These are phyloP conservation scores for Heterocephalus glaber DNA, from an alignment of 2,113 vertebrate species.

Conservation along the genomic window DNA sequence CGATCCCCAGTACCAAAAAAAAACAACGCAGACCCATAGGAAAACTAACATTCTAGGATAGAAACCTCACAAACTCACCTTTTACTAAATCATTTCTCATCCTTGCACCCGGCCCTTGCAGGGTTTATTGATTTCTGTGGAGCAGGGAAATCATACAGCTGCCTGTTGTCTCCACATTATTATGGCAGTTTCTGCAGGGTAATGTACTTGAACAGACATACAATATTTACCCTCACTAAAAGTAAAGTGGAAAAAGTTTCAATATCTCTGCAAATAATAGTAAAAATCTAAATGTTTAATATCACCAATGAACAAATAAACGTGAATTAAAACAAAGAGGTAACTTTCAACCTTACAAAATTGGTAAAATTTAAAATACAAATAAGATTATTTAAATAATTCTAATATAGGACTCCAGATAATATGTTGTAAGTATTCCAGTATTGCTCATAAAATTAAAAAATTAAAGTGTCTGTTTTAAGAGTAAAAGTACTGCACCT, in stretches of 20 bases:
- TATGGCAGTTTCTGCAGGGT: neutral
- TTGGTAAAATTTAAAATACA: neutral
- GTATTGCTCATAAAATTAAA: neutral
- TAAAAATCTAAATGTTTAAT: neutral
- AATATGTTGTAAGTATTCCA: neutral
- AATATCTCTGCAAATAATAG: neutral
- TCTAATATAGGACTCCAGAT: neutral
- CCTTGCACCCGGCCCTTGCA: neutral
- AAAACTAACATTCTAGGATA: slow-evolving; percentile 16
- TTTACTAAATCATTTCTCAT: neutral
- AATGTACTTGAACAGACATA: neutral
- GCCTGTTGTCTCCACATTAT: neutral
- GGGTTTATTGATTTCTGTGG: slow-evolving; percentile 4
- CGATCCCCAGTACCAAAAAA: too few relatives aligned
- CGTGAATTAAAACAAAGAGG: neutral
- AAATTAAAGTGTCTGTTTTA: neutral
- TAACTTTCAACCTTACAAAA: neutral
- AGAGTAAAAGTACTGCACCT: neutral
- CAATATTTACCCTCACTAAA: neutral
- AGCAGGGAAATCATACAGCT: neutral
- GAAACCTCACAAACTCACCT: neutral
- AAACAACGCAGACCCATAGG: neutral
- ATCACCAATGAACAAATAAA: neutral
- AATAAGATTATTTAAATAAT: neutral
- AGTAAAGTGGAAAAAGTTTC: neutral